These are phyloP conservation scores for Hylyphantes graminicola DNA, from an alignment of 1,140 invertebrate genomes.

Conservation along the genomic window DNA sequence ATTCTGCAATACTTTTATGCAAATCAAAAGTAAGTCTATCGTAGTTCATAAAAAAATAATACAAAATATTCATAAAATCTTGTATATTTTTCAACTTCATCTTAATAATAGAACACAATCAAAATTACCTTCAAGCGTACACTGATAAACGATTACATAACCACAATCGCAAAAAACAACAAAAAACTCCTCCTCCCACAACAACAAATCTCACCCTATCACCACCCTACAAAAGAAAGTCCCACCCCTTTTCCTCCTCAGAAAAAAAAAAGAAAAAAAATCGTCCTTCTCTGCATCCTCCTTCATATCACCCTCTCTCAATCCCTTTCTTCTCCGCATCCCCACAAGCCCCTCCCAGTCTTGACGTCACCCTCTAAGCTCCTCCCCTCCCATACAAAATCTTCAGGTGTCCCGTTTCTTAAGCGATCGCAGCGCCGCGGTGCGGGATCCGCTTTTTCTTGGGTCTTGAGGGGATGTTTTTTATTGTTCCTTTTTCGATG, in stretches of 20 bases:
- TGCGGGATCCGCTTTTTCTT: background rate
- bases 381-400: conserved; percentile 5
- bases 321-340: conserved; percentile 32
- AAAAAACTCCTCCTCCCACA: background rate
- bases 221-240: conserved; percentile 1
- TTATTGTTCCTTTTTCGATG: conserved; percentile 34
- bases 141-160: background rate
- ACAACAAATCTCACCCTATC: background rate
- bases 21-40: too few relatives aligned
- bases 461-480: conserved; percentile 5
- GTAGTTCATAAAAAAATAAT: too few relatives aligned
- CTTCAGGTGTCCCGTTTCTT: conserved; percentile 31
- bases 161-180: background rate
- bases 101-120: too few relatives aligned
- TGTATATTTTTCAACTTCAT: too few relatives aligned
- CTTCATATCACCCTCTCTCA: conserved; percentile 17
- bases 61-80: too few relatives aligned
- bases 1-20: too few relatives aligned
- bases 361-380: conserved; percentile 32
- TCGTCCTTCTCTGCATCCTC: background rate
- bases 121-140: too few relatives aligned
- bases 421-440: conserved; percentile 14
- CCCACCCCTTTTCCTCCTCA: conserved; percentile 20
- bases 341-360: conserved; percentile 17
- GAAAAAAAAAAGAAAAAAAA: conserved; percentile 2